phyloP scores from a whole-genome alignment of 2,888 invertebrate species.

The Artemia sp. region DNA sequence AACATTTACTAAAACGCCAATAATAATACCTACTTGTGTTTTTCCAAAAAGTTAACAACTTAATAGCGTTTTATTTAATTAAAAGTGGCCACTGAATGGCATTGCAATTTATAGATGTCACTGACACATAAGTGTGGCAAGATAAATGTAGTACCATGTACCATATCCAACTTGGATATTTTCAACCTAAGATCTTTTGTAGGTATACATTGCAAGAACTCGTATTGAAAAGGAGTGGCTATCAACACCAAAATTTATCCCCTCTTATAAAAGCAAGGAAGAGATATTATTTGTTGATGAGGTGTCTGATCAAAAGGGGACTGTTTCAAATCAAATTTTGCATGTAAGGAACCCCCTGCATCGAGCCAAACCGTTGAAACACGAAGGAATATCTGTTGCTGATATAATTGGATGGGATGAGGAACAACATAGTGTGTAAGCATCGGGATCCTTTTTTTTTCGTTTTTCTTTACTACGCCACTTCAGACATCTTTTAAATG shows the following conservation, averaged over 20 bases:
- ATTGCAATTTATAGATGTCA: too few species aligned
- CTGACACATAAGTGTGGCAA: too few species aligned
- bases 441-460: too few species aligned
- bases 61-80: too few species aligned
- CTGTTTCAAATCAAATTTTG: not conserved
- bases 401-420: conserved; percentile 8
- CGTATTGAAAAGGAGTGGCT: conserved; percentile 1
- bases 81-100: too few species aligned
- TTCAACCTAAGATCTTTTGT: not conserved
- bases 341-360: conserved; percentile 2
- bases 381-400: conserved; percentile 9
- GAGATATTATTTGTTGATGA: not conserved
- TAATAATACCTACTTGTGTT: too few species aligned
- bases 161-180: not conserved
- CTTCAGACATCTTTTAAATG: too few species aligned
- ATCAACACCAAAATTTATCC: not conserved
- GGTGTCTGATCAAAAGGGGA: not conserved
- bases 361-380: conserved; percentile 6
- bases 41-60: too few species aligned
- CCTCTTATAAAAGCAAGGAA: not conserved
- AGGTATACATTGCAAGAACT: not conserved
- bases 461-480: too few species aligned
- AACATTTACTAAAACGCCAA: too few species aligned
- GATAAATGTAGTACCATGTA: too few species aligned
- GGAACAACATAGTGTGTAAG: conserved; percentile 1